These are phyloP conservation scores for Heliocidaris tuberculata DNA, from an alignment of 35 echinoderm and acorn worm species.

Conservation along the genomic window DNA sequence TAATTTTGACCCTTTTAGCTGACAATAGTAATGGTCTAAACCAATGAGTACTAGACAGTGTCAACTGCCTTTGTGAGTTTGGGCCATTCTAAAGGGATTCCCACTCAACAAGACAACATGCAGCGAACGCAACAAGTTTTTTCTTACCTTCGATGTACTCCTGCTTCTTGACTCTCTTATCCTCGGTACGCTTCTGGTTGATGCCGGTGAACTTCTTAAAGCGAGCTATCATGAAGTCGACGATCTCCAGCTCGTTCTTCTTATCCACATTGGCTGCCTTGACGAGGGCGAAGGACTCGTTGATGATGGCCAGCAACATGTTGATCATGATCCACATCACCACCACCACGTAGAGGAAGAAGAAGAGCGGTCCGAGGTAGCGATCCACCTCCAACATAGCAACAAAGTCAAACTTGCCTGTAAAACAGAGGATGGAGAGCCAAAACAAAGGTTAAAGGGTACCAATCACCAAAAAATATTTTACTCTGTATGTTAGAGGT, in stretches of 20 bases:
- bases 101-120: too few relatives aligned
- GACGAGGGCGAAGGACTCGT: constrained; percentile 78
- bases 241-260: constrained; percentile 82
- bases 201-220: constrained; percentile 86
- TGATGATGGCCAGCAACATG: constrained; percentile 92
- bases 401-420: constrained; percentile 92
- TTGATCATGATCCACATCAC: constrained; percentile 88
- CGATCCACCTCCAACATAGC: constrained; percentile 66
- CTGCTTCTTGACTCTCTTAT: constrained; percentile 48
- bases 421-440: neutral
- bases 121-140: neutral
- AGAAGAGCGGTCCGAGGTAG: constrained; percentile 74
- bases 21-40: too few relatives aligned
- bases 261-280: constrained; percentile 55
- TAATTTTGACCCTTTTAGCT: too few relatives aligned
- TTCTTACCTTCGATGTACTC: constrained; percentile 87
- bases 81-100: too few relatives aligned
- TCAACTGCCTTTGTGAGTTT: too few relatives aligned
- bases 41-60: neutral
- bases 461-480: too few relatives aligned
- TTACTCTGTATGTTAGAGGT: too few relatives aligned
- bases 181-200: constrained; percentile 60
- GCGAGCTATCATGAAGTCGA: constrained; percentile 89
- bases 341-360: constrained; percentile 81
- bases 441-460: neutral